phyloP scores from a whole-genome alignment of 2,888 invertebrate species.

The Mesopsocus fuscifrons region DNA sequence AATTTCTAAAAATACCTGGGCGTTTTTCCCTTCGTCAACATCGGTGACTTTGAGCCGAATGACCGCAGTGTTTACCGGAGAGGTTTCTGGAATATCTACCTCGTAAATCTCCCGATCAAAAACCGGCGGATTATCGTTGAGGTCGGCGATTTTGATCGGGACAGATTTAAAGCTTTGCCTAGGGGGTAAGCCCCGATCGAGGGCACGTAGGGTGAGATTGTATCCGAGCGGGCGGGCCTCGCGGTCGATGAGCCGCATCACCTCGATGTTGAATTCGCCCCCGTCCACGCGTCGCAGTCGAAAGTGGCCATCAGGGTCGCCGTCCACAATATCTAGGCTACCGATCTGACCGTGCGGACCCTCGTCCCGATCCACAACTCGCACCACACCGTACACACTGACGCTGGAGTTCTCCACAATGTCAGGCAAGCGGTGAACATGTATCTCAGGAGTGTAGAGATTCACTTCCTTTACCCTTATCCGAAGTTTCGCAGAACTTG shows the following conservation, averaged over 20 bases:
- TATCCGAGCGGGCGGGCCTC: conserved; percentile 62
- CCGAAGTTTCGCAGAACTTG: conserved; percentile 57
- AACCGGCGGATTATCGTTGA: conserved; percentile 71
- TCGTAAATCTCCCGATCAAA: conserved; percentile 76
- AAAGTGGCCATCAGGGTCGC: conserved; percentile 80
- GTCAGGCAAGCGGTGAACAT: conserved; percentile 58
- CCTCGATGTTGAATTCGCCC: conserved; percentile 62
- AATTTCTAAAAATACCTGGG: conserved; percentile 69
- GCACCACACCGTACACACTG: conserved; percentile 77
- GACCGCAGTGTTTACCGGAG: conserved; percentile 74
- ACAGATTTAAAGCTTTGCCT: conserved; percentile 61
- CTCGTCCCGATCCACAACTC: conserved; percentile 61
- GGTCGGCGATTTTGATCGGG: conserved; percentile 59
- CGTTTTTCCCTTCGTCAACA: conserved; percentile 64
- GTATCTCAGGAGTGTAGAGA: conserved; percentile 67
- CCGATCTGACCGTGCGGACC: conserved; percentile 73
- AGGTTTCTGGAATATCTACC: conserved; percentile 70
- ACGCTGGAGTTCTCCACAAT: conserved; percentile 63
- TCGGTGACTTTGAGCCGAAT: conserved; percentile 74
- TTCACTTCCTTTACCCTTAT: conserved; percentile 66
- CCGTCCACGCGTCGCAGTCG: conserved; percentile 38
- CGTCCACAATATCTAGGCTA: conserved; percentile 65
- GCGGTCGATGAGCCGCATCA: conserved; percentile 56
- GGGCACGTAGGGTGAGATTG: conserved; percentile 69
- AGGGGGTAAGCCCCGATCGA: conserved; percentile 64